These are phyloP conservation scores for Hippolais icterina DNA, from an alignment of 2,113 vertebrate species.

Conservation along the genomic window DNA sequence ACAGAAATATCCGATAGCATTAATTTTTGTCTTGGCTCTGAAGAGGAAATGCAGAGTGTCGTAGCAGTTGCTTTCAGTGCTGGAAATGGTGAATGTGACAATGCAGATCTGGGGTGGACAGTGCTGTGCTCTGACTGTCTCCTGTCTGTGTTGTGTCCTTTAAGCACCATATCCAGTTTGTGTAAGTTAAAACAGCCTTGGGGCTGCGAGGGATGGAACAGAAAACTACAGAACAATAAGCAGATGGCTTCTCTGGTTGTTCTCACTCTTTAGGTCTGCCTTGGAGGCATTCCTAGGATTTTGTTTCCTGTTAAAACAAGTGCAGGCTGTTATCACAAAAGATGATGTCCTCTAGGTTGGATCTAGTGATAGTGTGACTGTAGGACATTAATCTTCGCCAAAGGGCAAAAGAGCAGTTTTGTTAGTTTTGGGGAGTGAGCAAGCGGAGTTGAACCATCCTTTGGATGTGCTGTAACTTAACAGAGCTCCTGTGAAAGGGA, in stretches of 20 bases:
- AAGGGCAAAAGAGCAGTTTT: neutral
- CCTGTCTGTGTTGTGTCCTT: neutral
- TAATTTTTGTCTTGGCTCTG: neutral
- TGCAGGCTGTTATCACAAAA: neutral
- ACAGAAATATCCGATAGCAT: neutral
- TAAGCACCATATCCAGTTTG: neutral
- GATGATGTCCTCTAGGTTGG: neutral
- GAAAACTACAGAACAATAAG: neutral
- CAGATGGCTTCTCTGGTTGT: neutral
- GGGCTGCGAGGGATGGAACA: neutral
- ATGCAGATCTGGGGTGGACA: neutral
- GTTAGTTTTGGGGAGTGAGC: neutral
- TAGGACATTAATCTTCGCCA: accelerated
- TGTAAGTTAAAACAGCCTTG: neutral
- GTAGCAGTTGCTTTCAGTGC: neutral
- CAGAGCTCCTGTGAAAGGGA: accelerated
- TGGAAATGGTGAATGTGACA: neutral
- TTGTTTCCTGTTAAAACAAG: neutral
- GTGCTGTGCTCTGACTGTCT: neutral
- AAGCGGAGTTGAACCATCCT: neutral
- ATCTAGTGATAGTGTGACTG: neutral
- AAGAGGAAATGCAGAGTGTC: neutral
- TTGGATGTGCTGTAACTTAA: neutral
- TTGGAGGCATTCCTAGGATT: neutral
- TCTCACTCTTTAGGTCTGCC: neutral